A percentile compares a stretch with the other conserved stretches of the same genome.
Conservation (phyloP, 1,140 invertebrate species). For the Palaemon carinicauda region DNA sequence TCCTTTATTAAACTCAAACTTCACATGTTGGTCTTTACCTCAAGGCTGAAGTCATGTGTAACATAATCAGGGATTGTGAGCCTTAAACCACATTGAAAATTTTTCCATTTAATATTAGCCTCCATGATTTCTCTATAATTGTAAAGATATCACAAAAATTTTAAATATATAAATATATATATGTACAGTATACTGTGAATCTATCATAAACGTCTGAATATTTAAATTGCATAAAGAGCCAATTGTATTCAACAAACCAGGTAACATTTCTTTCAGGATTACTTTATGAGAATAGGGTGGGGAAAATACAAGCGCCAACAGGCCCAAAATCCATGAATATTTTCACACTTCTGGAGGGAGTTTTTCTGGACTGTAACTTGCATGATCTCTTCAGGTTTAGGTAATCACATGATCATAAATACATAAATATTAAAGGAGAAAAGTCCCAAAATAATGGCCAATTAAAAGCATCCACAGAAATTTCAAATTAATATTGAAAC, state of each 20-base stretch:
- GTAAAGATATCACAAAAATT: too few species aligned
- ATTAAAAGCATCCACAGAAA: too few species aligned
- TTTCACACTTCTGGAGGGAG: conserved; percentile 47
- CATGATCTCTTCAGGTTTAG: conserved; percentile 19
- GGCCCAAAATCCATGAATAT: conserved; percentile 43
- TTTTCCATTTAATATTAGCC: neutral
- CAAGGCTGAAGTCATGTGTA: conserved; percentile 46
- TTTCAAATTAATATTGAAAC: too few species aligned
- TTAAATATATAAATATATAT: too few species aligned
- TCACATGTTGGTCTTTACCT: conserved; percentile 41
- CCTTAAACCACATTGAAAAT: conserved; percentile 24
- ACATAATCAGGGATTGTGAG: conserved; percentile 48
- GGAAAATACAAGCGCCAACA: conserved; percentile 10
- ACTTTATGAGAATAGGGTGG: neutral
- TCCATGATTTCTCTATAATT: too few species aligned
- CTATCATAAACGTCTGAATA: too few species aligned
- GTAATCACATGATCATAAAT: neutral
- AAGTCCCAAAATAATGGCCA: too few species aligned
- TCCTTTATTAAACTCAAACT: conserved; percentile 32
- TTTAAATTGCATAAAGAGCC: too few species aligned
- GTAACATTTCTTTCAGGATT: too few species aligned
- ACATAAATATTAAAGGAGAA: neutral
- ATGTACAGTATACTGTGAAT: too few species aligned
- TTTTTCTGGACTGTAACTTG: conserved; percentile 44
- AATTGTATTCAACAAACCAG: too few species aligned